Evolutionary conservation across 2,797 vertebrate species (phyloP).

Genomic region (Remorina albescens): DNA sequence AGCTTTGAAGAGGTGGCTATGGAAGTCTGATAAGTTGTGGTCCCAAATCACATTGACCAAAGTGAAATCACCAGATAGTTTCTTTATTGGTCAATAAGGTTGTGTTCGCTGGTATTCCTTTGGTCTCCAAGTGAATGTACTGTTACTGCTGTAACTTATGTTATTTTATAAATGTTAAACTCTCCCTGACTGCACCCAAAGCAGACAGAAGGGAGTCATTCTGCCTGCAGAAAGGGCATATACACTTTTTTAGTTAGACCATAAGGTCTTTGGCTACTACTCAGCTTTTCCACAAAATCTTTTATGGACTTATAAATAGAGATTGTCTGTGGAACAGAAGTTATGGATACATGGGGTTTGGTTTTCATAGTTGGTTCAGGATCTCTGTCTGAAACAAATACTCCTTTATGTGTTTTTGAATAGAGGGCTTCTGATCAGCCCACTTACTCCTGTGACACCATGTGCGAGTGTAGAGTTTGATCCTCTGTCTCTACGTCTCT

Average conservation of each 20-base stretch:
- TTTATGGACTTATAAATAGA: not conserved
- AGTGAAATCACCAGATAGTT: not conserved
- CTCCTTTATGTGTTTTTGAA: constrained; percentile 56
- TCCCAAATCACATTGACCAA: not conserved
- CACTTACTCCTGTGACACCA: constrained; percentile 15
- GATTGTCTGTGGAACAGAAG: not conserved
- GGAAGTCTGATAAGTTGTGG: not conserved
- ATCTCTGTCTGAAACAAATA: constrained; percentile 12
- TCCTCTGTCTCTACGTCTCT: constrained; percentile 62
- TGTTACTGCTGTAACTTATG: too few species aligned
- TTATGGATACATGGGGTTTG: not conserved
- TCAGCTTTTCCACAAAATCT: not conserved
- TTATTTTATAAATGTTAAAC: too few species aligned
- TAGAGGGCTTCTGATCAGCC: constrained; percentile 25
- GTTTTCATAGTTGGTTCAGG: not conserved
- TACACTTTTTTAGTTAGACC: constrained; percentile 4
- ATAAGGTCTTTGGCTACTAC: not conserved
- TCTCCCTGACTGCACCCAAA: not conserved
- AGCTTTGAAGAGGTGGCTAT: not conserved
- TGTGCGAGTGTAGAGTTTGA: constrained; percentile 58
- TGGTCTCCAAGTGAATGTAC: not conserved
- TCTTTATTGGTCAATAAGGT: too few species aligned
- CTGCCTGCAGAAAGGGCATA: not conserved
- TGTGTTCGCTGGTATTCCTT: not conserved
- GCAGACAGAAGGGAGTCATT: not conserved